Percentiles rank a stretch among this genome's conserved stretches.
phyloP scores from a whole-genome alignment of 2,888 invertebrate genomes.

The Plebejus anna region DNA sequence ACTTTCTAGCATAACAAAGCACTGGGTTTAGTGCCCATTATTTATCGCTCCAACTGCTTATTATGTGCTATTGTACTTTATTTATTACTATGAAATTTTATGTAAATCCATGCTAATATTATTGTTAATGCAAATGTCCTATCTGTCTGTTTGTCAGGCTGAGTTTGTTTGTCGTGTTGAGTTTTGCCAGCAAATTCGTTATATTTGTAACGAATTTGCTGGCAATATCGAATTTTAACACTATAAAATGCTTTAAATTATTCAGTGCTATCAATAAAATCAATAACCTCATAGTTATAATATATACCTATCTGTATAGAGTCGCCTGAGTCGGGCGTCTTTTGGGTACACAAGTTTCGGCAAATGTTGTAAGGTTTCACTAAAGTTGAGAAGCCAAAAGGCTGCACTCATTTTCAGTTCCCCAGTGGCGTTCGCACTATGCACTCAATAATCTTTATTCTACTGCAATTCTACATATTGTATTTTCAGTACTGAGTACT shows the following conservation, averaged over 20 bases:
- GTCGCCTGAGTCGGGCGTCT: background rate
- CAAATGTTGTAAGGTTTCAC: background rate
- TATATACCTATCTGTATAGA: background rate
- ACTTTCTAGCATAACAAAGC: conserved; percentile 29
- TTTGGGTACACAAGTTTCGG: background rate
- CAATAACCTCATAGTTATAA: background rate
- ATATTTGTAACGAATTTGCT: too few relatives aligned
- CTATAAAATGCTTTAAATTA: too few relatives aligned
- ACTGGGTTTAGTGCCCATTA: conserved; percentile 24
- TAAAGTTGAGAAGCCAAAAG: background rate
- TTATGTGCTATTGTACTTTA: background rate
- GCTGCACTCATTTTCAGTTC: background rate
- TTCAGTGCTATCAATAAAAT: background rate
- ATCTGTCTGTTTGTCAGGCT: background rate
- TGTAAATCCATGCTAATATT: background rate
- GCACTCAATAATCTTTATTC: too few relatives aligned
- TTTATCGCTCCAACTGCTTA: conserved; percentile 22
- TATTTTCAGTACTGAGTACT: too few relatives aligned
- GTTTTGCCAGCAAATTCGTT: too few relatives aligned
- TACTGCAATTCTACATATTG: too few relatives aligned
- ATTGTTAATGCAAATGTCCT: background rate
- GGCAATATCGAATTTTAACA: background rate
- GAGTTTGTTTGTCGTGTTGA: too few relatives aligned
- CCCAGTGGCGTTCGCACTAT: background rate
- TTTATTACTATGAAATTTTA: conserved; percentile 11